phyloP scores from a whole-genome alignment of 2,888 invertebrate species.

The Stictocephala bisonia region DNA sequence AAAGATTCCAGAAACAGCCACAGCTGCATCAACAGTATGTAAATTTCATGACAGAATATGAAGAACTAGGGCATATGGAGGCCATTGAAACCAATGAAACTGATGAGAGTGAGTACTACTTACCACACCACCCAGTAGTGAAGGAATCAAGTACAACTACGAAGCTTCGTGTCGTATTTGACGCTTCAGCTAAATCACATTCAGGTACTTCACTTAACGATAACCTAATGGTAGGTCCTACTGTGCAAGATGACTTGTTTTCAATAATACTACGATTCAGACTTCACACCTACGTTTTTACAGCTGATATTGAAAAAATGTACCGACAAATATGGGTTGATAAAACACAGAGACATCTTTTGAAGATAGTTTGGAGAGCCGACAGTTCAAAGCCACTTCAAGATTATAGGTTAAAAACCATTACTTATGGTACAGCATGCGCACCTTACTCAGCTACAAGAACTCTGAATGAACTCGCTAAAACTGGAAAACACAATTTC shows the following conservation, averaged over 20 bases:
- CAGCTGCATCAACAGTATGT: conserved; percentile 37
- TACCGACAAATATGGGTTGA: conserved; percentile 61
- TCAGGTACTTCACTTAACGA: conserved; percentile 62
- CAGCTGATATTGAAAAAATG: no score
- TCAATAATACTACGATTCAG: conserved; percentile 60
- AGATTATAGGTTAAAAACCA: conserved; percentile 57
- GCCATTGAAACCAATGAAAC: conserved; percentile 4
- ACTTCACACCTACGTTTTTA: conserved; percentile 58
- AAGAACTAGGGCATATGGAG: conserved; percentile 55
- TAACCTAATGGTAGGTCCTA: conserved; percentile 59
- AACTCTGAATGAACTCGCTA: conserved; percentile 57
- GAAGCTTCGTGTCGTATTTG: conserved; percentile 54
- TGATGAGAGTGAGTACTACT: conserved; percentile 41
- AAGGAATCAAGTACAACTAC: conserved; percentile 53
- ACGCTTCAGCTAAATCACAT: conserved; percentile 33
- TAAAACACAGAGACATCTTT: conserved; percentile 58
- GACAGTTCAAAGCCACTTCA: conserved; percentile 32
- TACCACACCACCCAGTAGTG: conserved; percentile 57
- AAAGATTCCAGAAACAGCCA: not conserved
- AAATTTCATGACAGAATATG: conserved; percentile 53
- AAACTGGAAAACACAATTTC: conserved; percentile 48
- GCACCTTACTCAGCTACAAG: conserved; percentile 59
- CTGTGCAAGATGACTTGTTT: conserved; percentile 60
- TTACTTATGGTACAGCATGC: conserved; percentile 62
- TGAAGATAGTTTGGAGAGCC: conserved; percentile 62